Conservation (phyloP, 2,113 vertebrate species). For the Crotalus tigris region DNA sequence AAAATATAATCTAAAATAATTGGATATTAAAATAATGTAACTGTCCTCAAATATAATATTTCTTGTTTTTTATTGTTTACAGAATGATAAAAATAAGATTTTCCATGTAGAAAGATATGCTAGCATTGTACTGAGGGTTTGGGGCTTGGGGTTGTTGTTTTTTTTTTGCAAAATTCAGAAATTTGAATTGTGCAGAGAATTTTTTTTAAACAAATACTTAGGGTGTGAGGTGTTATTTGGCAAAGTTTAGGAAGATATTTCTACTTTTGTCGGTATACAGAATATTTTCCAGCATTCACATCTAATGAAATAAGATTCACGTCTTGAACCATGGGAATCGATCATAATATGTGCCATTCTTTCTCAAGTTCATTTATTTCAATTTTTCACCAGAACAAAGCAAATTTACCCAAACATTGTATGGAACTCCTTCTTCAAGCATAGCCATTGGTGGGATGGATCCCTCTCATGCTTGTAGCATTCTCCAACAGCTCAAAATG, state of each 20-base stretch:
- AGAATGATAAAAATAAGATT: background rate
- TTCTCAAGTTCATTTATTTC: constrained; percentile 39
- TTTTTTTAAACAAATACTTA: background rate
- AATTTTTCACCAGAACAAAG: constrained; percentile 79
- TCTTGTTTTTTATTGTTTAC: background rate
- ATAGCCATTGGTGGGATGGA: constrained; percentile 85
- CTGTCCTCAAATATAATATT: background rate
- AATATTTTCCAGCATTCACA: background rate
- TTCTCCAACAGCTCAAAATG: constrained; percentile 95
- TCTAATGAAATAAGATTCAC: background rate
- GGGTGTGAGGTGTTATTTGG: background rate
- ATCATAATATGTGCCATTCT: background rate
- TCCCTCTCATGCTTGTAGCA: constrained; percentile 90
- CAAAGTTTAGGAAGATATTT: background rate
- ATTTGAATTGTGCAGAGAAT: background rate
- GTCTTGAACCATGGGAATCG: background rate
- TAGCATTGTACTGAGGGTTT: background rate
- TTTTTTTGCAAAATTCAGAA: background rate
- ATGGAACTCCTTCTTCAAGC: constrained; percentile 84
- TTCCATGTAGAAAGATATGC: background rate
- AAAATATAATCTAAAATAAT: background rate
- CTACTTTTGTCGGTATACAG: background rate
- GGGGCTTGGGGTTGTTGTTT: no score
- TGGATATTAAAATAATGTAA: background rate
- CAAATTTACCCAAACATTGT: constrained; percentile 93